phyloP scores from a whole-genome alignment of 2,888 invertebrate species.

The Erpobdella octoculata region DNA sequence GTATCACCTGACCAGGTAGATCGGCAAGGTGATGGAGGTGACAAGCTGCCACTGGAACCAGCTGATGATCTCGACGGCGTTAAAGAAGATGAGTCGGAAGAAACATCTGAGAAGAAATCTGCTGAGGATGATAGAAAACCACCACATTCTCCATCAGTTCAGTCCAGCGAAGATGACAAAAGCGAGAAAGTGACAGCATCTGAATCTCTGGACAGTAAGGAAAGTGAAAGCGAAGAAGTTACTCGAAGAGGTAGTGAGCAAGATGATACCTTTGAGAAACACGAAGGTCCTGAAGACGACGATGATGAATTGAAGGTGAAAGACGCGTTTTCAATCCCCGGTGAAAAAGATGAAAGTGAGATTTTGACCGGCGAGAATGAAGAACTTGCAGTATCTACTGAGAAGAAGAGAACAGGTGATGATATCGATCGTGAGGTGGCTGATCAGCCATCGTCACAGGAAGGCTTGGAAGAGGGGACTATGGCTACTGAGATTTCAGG shows the following conservation, averaged over 20 bases:
- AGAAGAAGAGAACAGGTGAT: too few species aligned
- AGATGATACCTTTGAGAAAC: not conserved
- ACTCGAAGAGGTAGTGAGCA: slow-evolving; percentile 44
- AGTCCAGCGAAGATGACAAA: too few species aligned
- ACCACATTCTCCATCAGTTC: too few species aligned
- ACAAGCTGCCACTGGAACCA: too few species aligned
- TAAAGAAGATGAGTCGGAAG: too few species aligned
- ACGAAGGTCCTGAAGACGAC: not conserved
- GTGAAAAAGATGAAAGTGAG: not conserved
- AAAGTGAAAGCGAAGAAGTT: not conserved
- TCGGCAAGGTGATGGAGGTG: not conserved
- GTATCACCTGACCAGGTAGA: not conserved
- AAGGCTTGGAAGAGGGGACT: too few species aligned
- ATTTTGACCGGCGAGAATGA: not conserved
- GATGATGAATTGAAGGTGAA: not conserved
- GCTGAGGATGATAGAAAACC: not conserved
- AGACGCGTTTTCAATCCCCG: not conserved
- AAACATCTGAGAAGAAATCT: not conserved
- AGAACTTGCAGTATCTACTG: too few species aligned
- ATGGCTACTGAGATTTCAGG: too few species aligned
- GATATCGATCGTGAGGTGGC: too few species aligned
- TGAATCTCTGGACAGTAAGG: not conserved
- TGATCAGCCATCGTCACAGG: too few species aligned
- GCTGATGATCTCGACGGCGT: too few species aligned
- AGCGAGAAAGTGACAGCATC: too few species aligned